Conservation (phyloP, 1,140 invertebrate species). For the Tetramorium alpestre region DNA sequence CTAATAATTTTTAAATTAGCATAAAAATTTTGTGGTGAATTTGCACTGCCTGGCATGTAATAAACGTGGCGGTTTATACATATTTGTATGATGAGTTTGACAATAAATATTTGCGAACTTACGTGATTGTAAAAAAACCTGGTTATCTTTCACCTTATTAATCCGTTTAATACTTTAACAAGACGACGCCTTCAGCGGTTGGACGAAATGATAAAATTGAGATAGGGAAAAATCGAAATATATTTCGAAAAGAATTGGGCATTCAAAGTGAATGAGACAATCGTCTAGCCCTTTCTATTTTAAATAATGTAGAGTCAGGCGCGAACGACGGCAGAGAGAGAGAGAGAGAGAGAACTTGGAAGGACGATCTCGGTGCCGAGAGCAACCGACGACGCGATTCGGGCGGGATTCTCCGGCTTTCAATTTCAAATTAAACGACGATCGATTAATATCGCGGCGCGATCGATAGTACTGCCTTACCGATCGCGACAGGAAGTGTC, state of each 20-base stretch:
- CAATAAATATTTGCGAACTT: constrained; percentile 75
- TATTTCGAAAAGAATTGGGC: neutral
- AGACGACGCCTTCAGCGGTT: too few relatives aligned
- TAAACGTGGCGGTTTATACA: constrained; percentile 68
- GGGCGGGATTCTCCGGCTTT: neutral
- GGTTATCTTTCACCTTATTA: too few relatives aligned
- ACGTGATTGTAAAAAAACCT: neutral
- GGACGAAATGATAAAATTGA: too few relatives aligned
- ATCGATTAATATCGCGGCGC: constrained; percentile 5
- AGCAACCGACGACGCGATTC: neutral
- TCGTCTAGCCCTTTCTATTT: too few relatives aligned
- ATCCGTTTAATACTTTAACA: too few relatives aligned
- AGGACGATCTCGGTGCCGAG: too few relatives aligned
- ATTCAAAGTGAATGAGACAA: neutral
- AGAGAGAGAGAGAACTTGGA: too few relatives aligned
- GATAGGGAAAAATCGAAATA: too few relatives aligned
- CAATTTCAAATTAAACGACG: constrained; percentile 42
- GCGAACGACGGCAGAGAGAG: too few relatives aligned
- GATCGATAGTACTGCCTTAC: constrained; percentile 50
- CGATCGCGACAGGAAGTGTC: constrained; percentile 1
- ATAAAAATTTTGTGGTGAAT: constrained; percentile 66
- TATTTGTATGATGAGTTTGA: constrained; percentile 77
- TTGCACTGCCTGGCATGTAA: constrained; percentile 63
- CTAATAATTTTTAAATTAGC: constrained; percentile 67
- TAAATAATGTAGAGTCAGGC: too few relatives aligned